A percentile compares a stretch with the other conserved stretches of the same genome.
These are phyloP conservation scores for Drosophila bifasciata DNA, from an alignment of 1,140 invertebrate genomes.

Conservation along the genomic window DNA sequence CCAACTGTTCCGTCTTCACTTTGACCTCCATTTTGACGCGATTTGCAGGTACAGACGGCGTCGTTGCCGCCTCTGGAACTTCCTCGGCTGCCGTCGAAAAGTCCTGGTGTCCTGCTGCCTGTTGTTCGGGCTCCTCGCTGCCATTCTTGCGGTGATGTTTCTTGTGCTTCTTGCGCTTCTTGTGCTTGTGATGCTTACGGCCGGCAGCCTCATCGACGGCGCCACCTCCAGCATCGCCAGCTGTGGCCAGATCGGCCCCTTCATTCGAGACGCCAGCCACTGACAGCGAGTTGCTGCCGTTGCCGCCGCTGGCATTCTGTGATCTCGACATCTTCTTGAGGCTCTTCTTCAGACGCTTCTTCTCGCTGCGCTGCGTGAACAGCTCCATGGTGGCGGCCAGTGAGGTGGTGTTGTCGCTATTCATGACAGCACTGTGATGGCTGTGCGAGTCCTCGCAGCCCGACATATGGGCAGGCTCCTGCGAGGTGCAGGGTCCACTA, in stretches of 20 bases:
- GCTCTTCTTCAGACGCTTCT: conserved; percentile 89
- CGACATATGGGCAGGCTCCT: conserved; percentile 38
- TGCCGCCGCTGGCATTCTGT: conserved; percentile 85
- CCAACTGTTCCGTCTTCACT: conserved; percentile 74
- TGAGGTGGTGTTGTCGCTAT: conserved; percentile 68
- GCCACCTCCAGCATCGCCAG: conserved; percentile 31
- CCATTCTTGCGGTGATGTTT: conserved; percentile 88
- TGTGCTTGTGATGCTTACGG: conserved; percentile 89
- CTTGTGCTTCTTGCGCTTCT: conserved; percentile 91
- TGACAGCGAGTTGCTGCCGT: too few species aligned
- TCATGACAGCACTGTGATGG: conserved; percentile 65
- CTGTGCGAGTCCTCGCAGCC: conserved; percentile 62
- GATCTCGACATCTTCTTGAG: conserved; percentile 87
- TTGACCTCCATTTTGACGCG: conserved; percentile 70
- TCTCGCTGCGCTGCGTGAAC: conserved; percentile 86
- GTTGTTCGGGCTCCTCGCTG: conserved; percentile 60
- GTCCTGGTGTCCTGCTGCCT: conserved; percentile 22
- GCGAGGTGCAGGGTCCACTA: conserved; percentile 18
- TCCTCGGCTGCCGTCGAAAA: conserved; percentile 20
- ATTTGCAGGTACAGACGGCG: conserved; percentile 10
- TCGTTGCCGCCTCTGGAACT: conserved; percentile 1
- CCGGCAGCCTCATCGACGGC: conserved; percentile 85
- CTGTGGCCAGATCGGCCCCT: conserved; percentile 8
- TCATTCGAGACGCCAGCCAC: too few species aligned
- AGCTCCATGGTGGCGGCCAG: conserved; percentile 74